Evolutionary conservation across 2,113 vertebrate genomes (phyloP).

Genomic region (Aythya baeri): DNA sequence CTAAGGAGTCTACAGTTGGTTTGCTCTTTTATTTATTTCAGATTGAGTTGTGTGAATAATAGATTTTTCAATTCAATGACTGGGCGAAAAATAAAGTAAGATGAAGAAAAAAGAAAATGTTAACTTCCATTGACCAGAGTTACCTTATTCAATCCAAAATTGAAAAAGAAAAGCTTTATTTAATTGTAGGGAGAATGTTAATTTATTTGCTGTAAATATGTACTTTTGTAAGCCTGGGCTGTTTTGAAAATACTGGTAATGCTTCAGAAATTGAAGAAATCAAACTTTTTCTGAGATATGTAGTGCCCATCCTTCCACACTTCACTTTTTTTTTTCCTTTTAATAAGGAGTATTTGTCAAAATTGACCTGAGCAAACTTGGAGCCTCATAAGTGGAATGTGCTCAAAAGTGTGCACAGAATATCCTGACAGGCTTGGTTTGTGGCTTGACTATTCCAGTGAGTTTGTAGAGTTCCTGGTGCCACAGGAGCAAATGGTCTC

Average conservation of each 20-base stretch:
- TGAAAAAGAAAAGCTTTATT: neutral
- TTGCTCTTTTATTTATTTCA: constrained; percentile 48
- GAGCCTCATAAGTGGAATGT: neutral
- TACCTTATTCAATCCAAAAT: neutral
- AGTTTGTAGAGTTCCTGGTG: neutral
- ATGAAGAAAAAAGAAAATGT: neutral
- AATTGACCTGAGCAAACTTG: neutral
- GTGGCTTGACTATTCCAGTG: neutral
- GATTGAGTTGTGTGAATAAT: constrained; percentile 35
- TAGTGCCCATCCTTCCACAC: neutral
- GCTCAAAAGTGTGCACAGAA: neutral
- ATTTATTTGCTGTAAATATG: neutral
- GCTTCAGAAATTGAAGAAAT: neutral
- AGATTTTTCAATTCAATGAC: constrained; percentile 1
- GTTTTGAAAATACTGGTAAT: neutral
- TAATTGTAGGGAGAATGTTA: neutral
- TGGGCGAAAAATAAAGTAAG: neutral
- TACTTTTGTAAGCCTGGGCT: neutral
- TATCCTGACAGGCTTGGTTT: neutral
- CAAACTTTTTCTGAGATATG: neutral
- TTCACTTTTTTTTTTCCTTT: neutral
- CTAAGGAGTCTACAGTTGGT: constrained; percentile 6
- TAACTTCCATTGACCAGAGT: neutral
- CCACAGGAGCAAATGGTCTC: neutral
- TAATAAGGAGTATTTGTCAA: neutral